A percentile compares a stretch with the other conserved stretches of the same genome.
These are phyloP conservation scores for Baronia brevicornis DNA, from an alignment of 2,888 invertebrate species.

Conservation along the genomic window DNA sequence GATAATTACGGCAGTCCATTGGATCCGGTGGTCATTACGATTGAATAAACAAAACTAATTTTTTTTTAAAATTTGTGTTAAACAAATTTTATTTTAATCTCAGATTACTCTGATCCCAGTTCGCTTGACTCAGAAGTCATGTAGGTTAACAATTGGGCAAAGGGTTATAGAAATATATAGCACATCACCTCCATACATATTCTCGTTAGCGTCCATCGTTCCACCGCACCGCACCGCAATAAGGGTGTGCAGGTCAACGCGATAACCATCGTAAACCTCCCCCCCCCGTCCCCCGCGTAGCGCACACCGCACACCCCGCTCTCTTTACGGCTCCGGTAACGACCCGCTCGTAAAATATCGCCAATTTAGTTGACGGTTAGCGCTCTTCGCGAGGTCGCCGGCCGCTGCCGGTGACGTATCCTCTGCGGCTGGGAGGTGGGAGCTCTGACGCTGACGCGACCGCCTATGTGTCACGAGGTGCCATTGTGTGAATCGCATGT, in stretches of 20 bases:
- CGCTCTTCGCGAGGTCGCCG: slow-evolving; percentile 26
- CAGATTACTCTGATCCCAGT: too few species aligned
- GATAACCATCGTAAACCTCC: slow-evolving; percentile 56
- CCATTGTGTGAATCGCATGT: slow-evolving; percentile 1
- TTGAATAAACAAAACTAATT: too few species aligned
- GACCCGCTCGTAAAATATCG: slow-evolving; percentile 64
- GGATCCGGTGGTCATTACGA: too few species aligned
- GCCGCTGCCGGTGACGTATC: slow-evolving; percentile 23
- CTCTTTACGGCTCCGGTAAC: slow-evolving; percentile 59
- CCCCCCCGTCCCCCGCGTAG: too few species aligned
- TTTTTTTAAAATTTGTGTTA: too few species aligned
- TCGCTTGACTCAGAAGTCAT: too few species aligned
- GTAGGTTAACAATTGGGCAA: too few species aligned
- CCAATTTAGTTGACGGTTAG: slow-evolving; percentile 67
- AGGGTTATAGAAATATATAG: slow-evolving; percentile 13
- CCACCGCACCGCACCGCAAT: slow-evolving; percentile 42
- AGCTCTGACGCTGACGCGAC: slow-evolving; percentile 5
- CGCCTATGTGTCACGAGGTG: neutral
- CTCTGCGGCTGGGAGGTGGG: slow-evolving; percentile 16
- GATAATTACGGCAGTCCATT: too few species aligned
- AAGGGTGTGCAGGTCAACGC: slow-evolving; percentile 56
- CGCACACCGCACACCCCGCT: too few species aligned
- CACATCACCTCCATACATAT: slow-evolving; percentile 16
- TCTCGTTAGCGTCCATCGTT: slow-evolving; percentile 27
- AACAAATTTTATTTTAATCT: too few species aligned